Conservation (phyloP, 2,888 invertebrate species). For the Helobdella robusta region DNA sequence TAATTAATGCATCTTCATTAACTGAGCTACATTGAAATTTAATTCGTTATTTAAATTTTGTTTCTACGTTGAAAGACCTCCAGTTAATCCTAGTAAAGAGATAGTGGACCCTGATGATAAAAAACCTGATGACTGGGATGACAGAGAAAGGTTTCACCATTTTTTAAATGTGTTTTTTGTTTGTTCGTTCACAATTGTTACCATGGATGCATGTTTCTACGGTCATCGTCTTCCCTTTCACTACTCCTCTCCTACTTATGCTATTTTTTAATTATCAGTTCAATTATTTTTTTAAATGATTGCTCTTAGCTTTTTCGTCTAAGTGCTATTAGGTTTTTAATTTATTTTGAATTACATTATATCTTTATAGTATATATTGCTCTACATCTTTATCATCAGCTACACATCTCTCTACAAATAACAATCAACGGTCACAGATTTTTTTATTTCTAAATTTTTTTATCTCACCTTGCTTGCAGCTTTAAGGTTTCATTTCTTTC, state of each 20-base stretch:
- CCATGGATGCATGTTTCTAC: neutral
- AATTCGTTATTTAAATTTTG: neutral
- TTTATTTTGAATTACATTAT: no score
- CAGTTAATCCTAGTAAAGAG: constrained; percentile 87
- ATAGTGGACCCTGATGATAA: constrained; percentile 77
- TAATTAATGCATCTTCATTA: neutral
- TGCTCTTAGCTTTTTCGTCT: no score
- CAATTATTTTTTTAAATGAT: no score
- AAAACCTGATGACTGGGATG: constrained; percentile 89
- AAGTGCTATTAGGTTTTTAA: no score
- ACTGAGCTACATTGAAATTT: neutral
- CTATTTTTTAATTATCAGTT: neutral
- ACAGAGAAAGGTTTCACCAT: constrained; percentile 63
- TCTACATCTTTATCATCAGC: no score
- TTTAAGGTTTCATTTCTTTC: no score
- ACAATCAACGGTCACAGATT: no score
- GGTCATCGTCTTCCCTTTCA: neutral
- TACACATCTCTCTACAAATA: no score
- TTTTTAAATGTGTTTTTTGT: neutral
- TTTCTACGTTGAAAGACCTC: constrained; percentile 55
- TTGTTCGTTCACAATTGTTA: neutral
- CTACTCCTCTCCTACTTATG: neutral
- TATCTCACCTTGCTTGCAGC: no score
- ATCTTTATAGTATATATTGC: no score
- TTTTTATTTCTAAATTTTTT: no score